These are phyloP conservation scores for Machaerirhynchus nigripectus DNA, from an alignment of 2,113 vertebrate species.

Conservation along the genomic window DNA sequence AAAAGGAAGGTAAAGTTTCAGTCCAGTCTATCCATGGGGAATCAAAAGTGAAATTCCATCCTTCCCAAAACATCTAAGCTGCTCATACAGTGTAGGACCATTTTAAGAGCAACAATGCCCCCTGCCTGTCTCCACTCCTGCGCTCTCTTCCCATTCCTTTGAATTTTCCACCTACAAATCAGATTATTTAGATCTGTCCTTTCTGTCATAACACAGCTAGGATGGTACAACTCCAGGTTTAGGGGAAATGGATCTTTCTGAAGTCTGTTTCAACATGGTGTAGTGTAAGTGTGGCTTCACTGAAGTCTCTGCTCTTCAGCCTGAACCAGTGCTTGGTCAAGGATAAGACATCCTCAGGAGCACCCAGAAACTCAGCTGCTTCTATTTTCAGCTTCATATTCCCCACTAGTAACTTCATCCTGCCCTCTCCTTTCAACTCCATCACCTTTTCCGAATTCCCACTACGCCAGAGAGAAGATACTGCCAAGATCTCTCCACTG, in stretches of 20 bases:
- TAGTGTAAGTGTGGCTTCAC: neutral
- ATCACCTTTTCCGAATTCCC: neutral
- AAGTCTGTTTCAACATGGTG: neutral
- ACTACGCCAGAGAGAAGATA: neutral
- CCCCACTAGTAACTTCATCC: neutral
- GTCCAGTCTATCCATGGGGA: neutral
- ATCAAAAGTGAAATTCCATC: neutral
- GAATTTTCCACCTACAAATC: neutral
- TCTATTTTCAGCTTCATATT: neutral
- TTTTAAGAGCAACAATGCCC: slow-evolving; percentile 62
- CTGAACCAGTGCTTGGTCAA: neutral
- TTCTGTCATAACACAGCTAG: neutral
- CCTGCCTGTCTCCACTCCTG: slow-evolving; percentile 39
- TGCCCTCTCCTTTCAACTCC: neutral
- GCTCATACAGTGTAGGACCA: neutral
- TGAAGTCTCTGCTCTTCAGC: neutral
- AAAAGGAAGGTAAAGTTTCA: neutral
- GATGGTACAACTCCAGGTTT: neutral
- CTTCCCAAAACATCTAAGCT: neutral
- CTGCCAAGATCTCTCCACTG: neutral
- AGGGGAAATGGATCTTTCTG: neutral
- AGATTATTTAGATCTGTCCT: neutral
- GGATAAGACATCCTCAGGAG: neutral
- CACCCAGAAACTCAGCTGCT: neutral
- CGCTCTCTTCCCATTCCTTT: neutral